Evolutionary conservation across 2,113 vertebrate species (phyloP).

Genomic region (Leucopsar rothschildi): DNA sequence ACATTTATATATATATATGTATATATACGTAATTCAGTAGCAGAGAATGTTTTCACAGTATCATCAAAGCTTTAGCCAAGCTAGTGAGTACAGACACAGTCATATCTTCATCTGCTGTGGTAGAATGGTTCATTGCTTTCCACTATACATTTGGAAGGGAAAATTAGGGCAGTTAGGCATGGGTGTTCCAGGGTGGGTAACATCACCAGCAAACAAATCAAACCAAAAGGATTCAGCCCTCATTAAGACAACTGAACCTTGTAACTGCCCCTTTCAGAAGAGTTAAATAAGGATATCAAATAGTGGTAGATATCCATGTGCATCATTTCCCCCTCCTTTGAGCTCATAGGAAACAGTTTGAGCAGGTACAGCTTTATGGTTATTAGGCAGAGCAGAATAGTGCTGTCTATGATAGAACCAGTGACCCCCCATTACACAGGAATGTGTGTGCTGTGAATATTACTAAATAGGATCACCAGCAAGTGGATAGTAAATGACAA

Average conservation of each 20-base stretch:
- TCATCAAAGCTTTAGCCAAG: neutral
- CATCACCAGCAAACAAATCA: neutral
- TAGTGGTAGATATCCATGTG: neutral
- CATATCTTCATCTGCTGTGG: neutral
- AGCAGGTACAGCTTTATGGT: neutral
- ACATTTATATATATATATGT: neutral
- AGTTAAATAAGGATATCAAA: neutral
- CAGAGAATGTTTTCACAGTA: neutral
- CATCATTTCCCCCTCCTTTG: neutral
- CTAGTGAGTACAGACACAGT: neutral
- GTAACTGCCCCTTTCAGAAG: neutral
- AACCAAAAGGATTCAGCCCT: neutral
- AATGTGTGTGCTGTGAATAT: neutral
- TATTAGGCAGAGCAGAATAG: neutral
- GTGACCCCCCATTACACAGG: neutral
- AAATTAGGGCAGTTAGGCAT: neutral
- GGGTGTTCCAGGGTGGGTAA: neutral
- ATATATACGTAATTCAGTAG: neutral
- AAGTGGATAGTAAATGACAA: neutral
- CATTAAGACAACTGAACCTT: constrained; percentile 23
- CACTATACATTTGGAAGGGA: neutral
- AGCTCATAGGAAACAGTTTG: neutral
- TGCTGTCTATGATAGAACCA: neutral
- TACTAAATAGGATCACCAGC: neutral
- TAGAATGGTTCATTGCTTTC: neutral